Base-by-base conservation (phyloP, 1,140 invertebrate species). In the Cepaea nemoralis region DNA sequence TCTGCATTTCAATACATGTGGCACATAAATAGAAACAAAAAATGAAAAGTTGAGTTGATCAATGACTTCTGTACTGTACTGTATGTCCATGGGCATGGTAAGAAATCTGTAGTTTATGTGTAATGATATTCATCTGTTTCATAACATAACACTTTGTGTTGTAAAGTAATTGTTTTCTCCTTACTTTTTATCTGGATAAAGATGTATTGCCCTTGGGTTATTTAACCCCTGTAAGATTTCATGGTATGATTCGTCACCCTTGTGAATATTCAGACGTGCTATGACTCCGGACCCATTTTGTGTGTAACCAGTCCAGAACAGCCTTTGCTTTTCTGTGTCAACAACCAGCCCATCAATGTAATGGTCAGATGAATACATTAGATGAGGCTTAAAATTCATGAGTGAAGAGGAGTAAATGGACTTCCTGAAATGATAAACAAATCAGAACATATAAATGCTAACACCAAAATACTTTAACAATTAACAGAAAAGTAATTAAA, bases 221-320 rank as follows among this genome's bases (percentile, higher is more conserved):
- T 85, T 81, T 19, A 86, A 80, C 3, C 81, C 81, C 0, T 66
- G 78, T 39, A 85, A 45, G 12, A 88, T 73, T 33, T 74, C 80
- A 31, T 82, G 81, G 45, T 84, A 85, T 0, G 84, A 82, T 24
- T 40, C 69, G 2, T 75, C 59, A 50, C 83, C 85, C 16, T 79
- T 78, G 35, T 84, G 81, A 3, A 87, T 48, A 55, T 85, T 86
- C 33, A 88, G 42, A 31, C 84, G 78, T 27, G 85, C 86, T 14
- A 88, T 87, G 55, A 85, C 70, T 22, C 85, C 84, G 19, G 75
- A 79, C 16, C 76, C 80, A 45, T 84, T 85, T 33, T 75, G 77
- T 63, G 39, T 71, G 69, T 86, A 85, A 2, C 83, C 86, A 19
- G 86, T 85, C 86, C 86, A 88, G 80, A 85, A 88, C 1, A 88